Base-by-base conservation (phyloP, 2,797 vertebrate genomes). In the Knipowitschia caucasica region DNA sequence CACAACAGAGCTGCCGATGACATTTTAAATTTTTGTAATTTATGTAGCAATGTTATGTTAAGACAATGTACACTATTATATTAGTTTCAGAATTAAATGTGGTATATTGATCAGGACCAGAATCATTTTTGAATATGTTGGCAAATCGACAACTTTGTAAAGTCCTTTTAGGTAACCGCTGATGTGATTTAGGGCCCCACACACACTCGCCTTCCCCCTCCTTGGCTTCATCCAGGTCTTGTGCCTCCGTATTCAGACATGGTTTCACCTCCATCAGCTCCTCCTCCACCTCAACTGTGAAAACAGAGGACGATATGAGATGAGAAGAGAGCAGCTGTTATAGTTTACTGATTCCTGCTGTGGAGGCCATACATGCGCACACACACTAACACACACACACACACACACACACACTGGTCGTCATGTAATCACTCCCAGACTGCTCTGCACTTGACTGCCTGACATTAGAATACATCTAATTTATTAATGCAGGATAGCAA, bases 201-300 rank as follows among this genome's bases (percentile, higher is more conserved):
- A n/a, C n/a, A n/a, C n/a, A n/a, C n/a, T n/a, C 95, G 88, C 95
- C 94, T 82, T 94, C 96, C 31, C 81, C 77, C 65, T 96, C 94
- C 70, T 90, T 90, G 73, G 85, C 92, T 59, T 94, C 92, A 9
- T 96, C 93, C 56, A 94, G 90, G 65, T 92, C 92, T 86, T 89
- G 93, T n/a, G 67, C 84, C 75, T 97, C 93, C 8, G 88, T 87
- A 59, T 95, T 93, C 2, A 88, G 83, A 30, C 90, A 90, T 42
- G 79, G 86, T 89, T 96, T 96, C 2, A 82, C 80, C 64, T 94
- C 94, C 50, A 92, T 87, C 81, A 93, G 88, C 84, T 95, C 94
- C 74, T 97, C 94, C 83, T 98, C 94, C 71, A 95, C 95, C 90
- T 83, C 78, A 87, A 83, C 84, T 86, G 64, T 36, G 14, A 89